Base-by-base conservation (phyloP, 1,140 invertebrate species). In the Pogonomyrmex californicus region DNA sequence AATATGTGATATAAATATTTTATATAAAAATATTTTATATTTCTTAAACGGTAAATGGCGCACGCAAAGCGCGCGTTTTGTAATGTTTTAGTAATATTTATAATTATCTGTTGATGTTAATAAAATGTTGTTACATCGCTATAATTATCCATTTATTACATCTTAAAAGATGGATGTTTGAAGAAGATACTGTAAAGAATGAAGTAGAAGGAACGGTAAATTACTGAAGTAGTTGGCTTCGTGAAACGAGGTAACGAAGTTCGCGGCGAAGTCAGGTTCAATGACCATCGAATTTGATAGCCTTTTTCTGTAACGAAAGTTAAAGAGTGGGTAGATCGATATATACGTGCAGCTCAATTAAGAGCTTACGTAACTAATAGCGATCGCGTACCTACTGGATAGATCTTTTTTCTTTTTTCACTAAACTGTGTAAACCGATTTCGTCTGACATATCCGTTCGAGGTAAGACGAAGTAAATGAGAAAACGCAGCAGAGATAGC, bases 311-410 rank as follows among this genome's bases (percentile, higher is more conserved):
- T 47, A 79, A 71, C 3, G 12, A 17, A 23, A 73, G 49, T 70
- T 83, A 73, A 44, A 60, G 51, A 47, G 30, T 51, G 54, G 30
- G n/a, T 54, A 49, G 38, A 49, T 49, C 49, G 38, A 82, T 83
- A 49, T 83, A 51, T 75, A 75, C 33, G 51, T 44, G 66, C 38
- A 7, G 68, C 54, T 38, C 71, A 83, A 83, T 83, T 75, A 83
- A 83, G 68, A 47, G 54, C 79, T 83, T 83, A 83, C 68, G 79
- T 83, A 83, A 83, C 79, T 83, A 83, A 83, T 81, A 81, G 78
- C 47, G 33, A 75, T 60, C 79, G 68, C 51, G 65, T 58, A 68
- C 62, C 65, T 70, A 58, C 44, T 47, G 38, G 30, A 36, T 71
- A 17, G 14, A 44, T 60, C 68, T 75, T 83, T 73, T 58, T 54